Evolutionary conservation across 1,140 invertebrate species (phyloP).

Genomic region (Epicauta chinensis): DNA sequence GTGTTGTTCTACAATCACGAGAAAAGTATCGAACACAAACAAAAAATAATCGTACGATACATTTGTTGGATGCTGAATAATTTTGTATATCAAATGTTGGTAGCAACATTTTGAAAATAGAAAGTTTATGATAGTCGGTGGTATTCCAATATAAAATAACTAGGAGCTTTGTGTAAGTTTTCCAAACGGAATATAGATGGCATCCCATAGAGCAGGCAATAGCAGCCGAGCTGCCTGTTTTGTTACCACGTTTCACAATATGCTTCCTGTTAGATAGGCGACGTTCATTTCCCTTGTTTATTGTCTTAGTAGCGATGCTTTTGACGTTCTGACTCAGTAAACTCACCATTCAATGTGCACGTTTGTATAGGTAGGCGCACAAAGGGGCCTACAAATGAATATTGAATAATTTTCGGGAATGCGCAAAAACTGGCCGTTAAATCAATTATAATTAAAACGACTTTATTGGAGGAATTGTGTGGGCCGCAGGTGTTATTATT

Average conservation of each 20-base stretch:
- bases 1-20: too few species aligned
- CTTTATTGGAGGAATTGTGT: too few species aligned
- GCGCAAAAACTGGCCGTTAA: too few species aligned
- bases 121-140: neutral
- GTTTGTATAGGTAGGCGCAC: neutral
- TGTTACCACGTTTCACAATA: constrained; percentile 11
- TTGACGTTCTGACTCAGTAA: constrained; percentile 5
- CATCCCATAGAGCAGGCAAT: neutral
- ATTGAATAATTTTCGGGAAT: too few species aligned
- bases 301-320: constrained; percentile 18
- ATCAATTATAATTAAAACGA: too few species aligned
- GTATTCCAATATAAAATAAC: neutral
- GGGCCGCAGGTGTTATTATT: too few species aligned
- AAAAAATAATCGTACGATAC: neutral
- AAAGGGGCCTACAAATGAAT: too few species aligned
- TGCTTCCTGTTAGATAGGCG: constrained; percentile 19
- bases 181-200: constrained; percentile 19
- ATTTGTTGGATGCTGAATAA: neutral
- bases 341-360: too few species aligned
- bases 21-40: neutral
- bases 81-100: neutral
- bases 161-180: constrained; percentile 15
- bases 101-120: neutral
- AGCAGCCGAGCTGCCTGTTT: constrained; percentile 7
- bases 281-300: constrained; percentile 17